Evolutionary conservation across 1,140 invertebrate genomes (phyloP).

Genomic region (Liolophura sinensis): DNA sequence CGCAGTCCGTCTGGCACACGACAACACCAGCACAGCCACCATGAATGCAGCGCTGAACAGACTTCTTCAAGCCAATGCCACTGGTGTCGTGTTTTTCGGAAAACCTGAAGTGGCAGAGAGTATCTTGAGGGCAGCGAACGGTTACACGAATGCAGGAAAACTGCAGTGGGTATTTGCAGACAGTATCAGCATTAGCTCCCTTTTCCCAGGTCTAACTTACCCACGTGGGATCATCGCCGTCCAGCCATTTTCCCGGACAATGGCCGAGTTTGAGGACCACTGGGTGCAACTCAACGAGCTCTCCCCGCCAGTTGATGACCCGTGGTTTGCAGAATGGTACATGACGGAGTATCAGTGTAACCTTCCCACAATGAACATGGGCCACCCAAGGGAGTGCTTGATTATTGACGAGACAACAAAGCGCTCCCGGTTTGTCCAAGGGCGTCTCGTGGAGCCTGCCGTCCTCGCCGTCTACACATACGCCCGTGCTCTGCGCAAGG

Average conservation of each 20-base stretch:
- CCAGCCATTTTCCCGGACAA: conserved; percentile 36
- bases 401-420: conserved; percentile 22
- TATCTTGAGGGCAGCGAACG: conserved; percentile 27
- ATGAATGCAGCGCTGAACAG: conserved; percentile 24
- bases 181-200: conserved; percentile 29
- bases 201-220: conserved; percentile 32
- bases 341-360: conserved; percentile 40
- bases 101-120: conserved; percentile 15
- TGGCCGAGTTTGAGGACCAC: conserved; percentile 53
- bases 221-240: conserved; percentile 47
- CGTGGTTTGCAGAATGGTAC: conserved; percentile 58
- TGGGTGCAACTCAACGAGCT: conserved; percentile 53
- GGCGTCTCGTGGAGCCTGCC: conserved; percentile 54
- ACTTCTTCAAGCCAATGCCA: conserved; percentile 18
- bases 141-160: conserved; percentile 25
- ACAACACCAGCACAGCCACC: conserved; percentile 22
- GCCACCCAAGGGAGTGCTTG: too few relatives aligned
- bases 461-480: conserved; percentile 58
- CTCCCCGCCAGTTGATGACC: conserved; percentile 43
- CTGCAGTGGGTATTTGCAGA: conserved; percentile 51
- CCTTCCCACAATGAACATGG: conserved; percentile 10
- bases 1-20: conserved; percentile 27
- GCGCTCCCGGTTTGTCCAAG: conserved; percentile 35
- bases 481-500: conserved; percentile 54
- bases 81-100: conserved; percentile 44